Conservation (phyloP, 2,888 invertebrate species). For the Salticus scenicus region DNA sequence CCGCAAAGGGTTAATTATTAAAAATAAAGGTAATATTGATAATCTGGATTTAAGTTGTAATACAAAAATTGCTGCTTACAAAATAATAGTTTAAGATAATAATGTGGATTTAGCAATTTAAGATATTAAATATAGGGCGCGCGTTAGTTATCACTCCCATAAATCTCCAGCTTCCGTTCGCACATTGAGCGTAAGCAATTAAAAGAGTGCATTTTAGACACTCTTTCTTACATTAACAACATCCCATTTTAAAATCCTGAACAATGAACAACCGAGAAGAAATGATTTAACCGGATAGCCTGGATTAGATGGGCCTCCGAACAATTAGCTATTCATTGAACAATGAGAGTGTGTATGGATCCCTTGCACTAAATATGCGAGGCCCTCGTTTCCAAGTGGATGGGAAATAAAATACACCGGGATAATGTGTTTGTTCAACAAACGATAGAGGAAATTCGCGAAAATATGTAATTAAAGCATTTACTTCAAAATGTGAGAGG, state of each 20-base stretch:
- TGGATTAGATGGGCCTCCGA: not conserved
- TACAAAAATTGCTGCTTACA: no score
- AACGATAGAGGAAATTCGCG: not conserved
- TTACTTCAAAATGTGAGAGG: no score
- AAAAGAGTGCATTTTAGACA: not conserved
- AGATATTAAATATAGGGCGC: no score
- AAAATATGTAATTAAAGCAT: slow-evolving; percentile 3
- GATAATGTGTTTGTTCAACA: not conserved
- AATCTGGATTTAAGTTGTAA: no score
- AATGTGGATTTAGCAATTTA: no score
- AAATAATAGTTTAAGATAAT: no score
- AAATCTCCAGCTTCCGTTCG: not conserved
- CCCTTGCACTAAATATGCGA: not conserved
- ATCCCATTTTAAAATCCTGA: not conserved
- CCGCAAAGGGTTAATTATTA: no score
- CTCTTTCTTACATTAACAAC: not conserved
- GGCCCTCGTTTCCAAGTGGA: not conserved
- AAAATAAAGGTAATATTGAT: no score
- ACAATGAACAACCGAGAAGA: not conserved
- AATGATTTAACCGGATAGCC: not conserved
- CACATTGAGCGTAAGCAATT: not conserved
- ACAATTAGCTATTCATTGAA: not conserved
- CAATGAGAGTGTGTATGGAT: not conserved
- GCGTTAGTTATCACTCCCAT: no score
- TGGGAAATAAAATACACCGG: not conserved